Evolutionary conservation across 1,140 invertebrate genomes (phyloP).

Genomic region (Argopecten irradians): DNA sequence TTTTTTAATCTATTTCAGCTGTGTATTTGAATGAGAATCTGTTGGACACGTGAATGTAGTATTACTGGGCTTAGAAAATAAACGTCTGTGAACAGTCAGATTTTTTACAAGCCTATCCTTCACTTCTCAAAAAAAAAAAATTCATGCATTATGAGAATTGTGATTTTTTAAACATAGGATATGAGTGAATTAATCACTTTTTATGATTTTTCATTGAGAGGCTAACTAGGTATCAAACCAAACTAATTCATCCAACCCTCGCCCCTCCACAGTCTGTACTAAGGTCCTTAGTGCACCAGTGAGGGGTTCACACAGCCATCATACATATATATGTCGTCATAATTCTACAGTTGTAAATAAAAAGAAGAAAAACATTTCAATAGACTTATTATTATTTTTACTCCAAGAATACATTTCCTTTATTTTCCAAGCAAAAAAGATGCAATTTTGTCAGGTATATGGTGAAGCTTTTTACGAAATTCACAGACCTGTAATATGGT

Average conservation of each 20-base stretch:
- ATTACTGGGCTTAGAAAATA: neutral
- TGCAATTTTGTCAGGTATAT: no score
- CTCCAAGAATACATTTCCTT: neutral
- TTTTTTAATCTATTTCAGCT: neutral
- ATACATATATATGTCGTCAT: conserved; percentile 22
- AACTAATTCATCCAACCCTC: neutral
- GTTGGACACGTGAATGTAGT: neutral
- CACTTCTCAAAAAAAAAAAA: neutral
- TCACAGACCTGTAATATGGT: no score
- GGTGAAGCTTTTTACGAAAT: no score
- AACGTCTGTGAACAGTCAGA: neutral
- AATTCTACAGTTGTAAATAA: conserved; percentile 23
- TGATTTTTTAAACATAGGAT: conserved; percentile 13
- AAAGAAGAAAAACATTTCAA: conserved; percentile 18
- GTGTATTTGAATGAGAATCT: neutral
- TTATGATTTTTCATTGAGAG: conserved; percentile 12
- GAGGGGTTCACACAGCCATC: neutral
- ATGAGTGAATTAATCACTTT: conserved; percentile 23
- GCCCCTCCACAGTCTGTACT: neutral
- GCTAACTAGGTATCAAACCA: neutral
- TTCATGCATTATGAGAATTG: neutral
- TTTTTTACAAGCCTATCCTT: neutral
- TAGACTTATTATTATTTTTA: neutral
- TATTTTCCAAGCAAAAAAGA: no score
- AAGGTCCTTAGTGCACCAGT: neutral